Evolutionary conservation across 2,888 invertebrate genomes (phyloP), one percentile per base, ranked within the genome.

Genomic region (Drosophila longiperda): DNA sequence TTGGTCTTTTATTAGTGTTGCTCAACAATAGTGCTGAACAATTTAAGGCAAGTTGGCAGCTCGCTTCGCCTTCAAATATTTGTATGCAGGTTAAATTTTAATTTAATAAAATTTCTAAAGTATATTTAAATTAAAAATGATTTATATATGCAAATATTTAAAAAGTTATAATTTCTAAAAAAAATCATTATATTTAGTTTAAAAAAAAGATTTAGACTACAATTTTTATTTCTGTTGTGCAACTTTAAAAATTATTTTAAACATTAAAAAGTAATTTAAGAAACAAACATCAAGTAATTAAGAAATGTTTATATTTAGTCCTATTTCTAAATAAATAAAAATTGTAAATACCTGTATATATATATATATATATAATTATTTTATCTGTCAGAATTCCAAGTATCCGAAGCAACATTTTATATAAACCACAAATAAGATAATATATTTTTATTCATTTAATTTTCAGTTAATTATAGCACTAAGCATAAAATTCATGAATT

Each of bases 1-100:
- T 23, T 53, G 9, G 52, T 54, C 57, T 63, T 60, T 66, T 57
- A 42, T 12, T 36, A 64, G 6, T 48, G 20, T 26, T 20, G 54
- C 40, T 26, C 0, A 32, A 40, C 50, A 73, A 48, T 29, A 36
- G 45, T 17, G 52, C 3, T 52, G 17, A 9, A 1, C 1, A 12
- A 12, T 32, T 52, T 57, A 1, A n/a, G 48, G 0, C 32, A 26
- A 60, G 62, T 79, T 77, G 76, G 62, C 75, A 77, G 36, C 59
- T 9, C 45, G 9, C 1, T 4, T 58, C 12, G 3, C 5, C 7
- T 20, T 45, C 17, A 17, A 15, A n/a, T 9, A 33, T 32, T 50
- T 23, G 17, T 61, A 26, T 29, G 34, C 40, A 33, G 34, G n/a
- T 33, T 49, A 42, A 52, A 29, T 55, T 40, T 33, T 34, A 2